Evolutionary conservation across 2,888 invertebrate species (phyloP).

Genomic region (Amiota mariae): DNA sequence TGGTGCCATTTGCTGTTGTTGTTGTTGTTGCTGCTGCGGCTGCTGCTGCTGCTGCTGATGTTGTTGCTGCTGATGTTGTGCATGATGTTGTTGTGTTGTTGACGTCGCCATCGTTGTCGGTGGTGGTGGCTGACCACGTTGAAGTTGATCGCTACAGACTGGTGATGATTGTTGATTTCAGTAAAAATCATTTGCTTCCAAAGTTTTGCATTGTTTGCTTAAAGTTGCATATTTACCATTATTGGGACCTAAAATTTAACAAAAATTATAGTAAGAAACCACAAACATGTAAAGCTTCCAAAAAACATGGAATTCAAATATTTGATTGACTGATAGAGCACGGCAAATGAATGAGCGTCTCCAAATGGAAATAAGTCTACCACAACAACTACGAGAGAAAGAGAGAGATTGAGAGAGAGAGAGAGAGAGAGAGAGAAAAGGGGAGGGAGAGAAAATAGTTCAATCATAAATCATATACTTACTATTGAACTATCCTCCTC

Average conservation of each 20-base stretch:
- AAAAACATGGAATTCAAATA: neutral
- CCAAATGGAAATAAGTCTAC: slow-evolving; percentile 18
- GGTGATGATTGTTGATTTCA: slow-evolving; percentile 81
- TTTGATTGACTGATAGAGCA: slow-evolving; percentile 10
- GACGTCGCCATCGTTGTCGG: slow-evolving; percentile 68
- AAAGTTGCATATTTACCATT: slow-evolving; percentile 94
- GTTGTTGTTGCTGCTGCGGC: slow-evolving; percentile 49
- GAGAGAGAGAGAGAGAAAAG: neutral
- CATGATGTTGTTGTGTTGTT: slow-evolving; percentile 56
- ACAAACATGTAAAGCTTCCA: slow-evolving; percentile 47
- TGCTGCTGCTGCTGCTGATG: slow-evolving; percentile 62
- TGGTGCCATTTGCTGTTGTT: slow-evolving; percentile 64
- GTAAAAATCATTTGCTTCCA: slow-evolving; percentile 95
- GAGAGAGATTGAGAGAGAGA: neutral
- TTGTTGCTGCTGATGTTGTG: slow-evolving; percentile 58
- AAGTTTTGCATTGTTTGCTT: slow-evolving; percentile 96
- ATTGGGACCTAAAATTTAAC: slow-evolving; percentile 77
- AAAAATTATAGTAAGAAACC: slow-evolving; percentile 25
- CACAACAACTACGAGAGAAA: slow-evolving; percentile 3
- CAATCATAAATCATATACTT: too few relatives aligned
- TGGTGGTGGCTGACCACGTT: slow-evolving; percentile 73
- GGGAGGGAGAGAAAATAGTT: too few relatives aligned
- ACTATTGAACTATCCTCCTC: too few relatives aligned
- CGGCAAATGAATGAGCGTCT: slow-evolving; percentile 25
- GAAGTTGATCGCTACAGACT: slow-evolving; percentile 73